Evolutionary conservation across 2,113 vertebrate species (phyloP).

Genomic region (Hemiscyllium ocellatum): DNA sequence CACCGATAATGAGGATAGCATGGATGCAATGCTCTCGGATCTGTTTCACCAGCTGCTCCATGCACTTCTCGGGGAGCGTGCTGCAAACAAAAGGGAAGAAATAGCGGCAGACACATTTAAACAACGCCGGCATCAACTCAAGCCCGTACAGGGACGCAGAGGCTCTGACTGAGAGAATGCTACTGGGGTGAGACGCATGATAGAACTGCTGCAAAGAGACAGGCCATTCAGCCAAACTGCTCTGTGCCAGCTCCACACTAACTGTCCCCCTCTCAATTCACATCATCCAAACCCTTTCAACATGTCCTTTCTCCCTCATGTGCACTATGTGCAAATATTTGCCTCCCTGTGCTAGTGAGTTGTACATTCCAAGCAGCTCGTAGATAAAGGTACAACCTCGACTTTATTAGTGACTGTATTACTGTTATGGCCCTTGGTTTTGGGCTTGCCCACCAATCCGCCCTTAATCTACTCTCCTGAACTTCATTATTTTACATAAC

Average conservation of each 20-base stretch:
- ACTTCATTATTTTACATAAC: too few relatives aligned
- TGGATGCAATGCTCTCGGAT: constrained; percentile 70
- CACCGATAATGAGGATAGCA: constrained; percentile 78
- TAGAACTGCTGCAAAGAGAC: background rate
- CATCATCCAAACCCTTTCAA: background rate
- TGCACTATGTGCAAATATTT: too few relatives aligned
- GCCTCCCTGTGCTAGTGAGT: too few relatives aligned
- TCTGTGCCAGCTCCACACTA: background rate
- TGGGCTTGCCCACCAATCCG: background rate
- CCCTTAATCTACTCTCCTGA: background rate
- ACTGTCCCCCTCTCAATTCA: too few relatives aligned
- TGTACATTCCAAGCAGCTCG: too few relatives aligned
- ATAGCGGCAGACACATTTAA: background rate
- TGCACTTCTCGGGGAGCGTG: constrained; percentile 71
- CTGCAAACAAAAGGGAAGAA: constrained; percentile 48
- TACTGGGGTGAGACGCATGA: background rate
- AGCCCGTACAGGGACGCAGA: background rate
- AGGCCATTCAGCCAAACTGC: too few relatives aligned
- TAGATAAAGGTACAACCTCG: background rate
- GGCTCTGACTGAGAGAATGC: background rate
- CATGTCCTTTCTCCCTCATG: too few relatives aligned
- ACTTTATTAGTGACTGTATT: background rate
- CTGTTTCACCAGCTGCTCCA: constrained; percentile 76
- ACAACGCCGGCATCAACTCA: background rate
- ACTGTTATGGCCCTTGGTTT: background rate